Conservation (phyloP, 2,888 invertebrate genomes). For the Tiliacea citrago region DNA sequence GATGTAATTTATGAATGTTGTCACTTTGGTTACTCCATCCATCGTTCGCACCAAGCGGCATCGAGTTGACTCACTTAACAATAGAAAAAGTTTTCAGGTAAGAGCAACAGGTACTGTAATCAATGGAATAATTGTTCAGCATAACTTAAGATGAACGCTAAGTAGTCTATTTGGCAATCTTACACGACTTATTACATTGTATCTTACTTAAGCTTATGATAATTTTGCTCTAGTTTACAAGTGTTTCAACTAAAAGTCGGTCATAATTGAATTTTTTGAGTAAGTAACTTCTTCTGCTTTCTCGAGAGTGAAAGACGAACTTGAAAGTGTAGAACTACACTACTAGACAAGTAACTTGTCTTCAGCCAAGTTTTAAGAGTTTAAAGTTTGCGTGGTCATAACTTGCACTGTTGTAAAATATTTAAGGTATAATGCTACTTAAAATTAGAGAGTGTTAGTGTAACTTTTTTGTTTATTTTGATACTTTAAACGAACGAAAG, state of each 20-base stretch:
- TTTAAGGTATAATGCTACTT: constrained; percentile 2
- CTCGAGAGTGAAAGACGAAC: constrained; percentile 35
- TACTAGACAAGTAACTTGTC: too few species aligned
- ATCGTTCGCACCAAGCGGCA: background rate
- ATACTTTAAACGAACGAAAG: background rate
- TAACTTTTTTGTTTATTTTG: background rate
- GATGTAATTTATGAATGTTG: background rate
- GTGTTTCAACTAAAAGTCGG: constrained; percentile 19
- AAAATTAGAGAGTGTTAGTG: background rate
- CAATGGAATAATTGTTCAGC: background rate
- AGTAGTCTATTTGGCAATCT: background rate
- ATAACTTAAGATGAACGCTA: background rate
- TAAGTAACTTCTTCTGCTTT: background rate
- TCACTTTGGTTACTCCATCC: background rate
- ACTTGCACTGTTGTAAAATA: constrained; percentile 25
- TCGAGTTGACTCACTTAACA: background rate
- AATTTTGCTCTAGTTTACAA: constrained; percentile 7
- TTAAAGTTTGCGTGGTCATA: constrained; percentile 30
- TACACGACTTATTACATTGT: background rate
- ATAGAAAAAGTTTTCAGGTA: background rate
- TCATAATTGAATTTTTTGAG: constrained; percentile 39
- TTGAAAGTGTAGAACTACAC: constrained; percentile 48
- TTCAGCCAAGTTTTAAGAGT: constrained; percentile 40
- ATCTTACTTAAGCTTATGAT: too few species aligned
- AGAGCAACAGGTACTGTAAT: background rate